Base-by-base conservation (phyloP, 2,113 vertebrate genomes). In the Pogonocichla stellata region DNA sequence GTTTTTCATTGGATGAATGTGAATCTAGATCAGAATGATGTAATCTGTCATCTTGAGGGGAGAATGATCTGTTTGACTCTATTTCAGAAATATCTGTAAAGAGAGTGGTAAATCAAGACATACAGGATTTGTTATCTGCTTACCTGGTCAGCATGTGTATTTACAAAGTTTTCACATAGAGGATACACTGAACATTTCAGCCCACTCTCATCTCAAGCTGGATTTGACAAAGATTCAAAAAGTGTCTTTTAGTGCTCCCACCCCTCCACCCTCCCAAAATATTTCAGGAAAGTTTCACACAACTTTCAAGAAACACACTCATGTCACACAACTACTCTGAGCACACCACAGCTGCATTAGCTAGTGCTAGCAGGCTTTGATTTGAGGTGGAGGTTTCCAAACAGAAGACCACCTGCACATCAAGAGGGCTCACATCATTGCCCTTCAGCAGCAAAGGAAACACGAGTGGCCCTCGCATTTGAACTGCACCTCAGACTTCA, bases 71-170 rank as follows among this genome's bases (percentile, higher is more conserved):
- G 95, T 99, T 99, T 56, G 99, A 99, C 96, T 99, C 99, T 78
- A 99, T 99, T 98, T 99, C 99, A 6, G 99, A 99, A 97, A 99
- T 98, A 95, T 99, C 99, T 99, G 84, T 75, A 85, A 91, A 93
- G 33, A 96, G 8, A 93, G 6, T 14, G 70, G 50, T 8, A 94
- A 53, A 78, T 42, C 17, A 90, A 72, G 51, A 91, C 70, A 56
- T 38, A 38, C 28, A 56, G 25, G 9, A 91, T 85, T 79, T 82
- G 20, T 70, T 90, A 74, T 19, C 50, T 67, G 19, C 8, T 64
- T 10, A 25, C 36, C 54, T 48, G 48, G 57, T 51, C 43, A 70
- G 24, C 26, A 11, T 10, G 14, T 42, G 36, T 33, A 62, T 43
- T 80, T 47, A 90, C 4, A 34, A 65, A 86, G 6, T 33, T 80